Base-by-base conservation (phyloP, 2,888 invertebrate genomes). In the Cordylochernes scorpioides region DNA sequence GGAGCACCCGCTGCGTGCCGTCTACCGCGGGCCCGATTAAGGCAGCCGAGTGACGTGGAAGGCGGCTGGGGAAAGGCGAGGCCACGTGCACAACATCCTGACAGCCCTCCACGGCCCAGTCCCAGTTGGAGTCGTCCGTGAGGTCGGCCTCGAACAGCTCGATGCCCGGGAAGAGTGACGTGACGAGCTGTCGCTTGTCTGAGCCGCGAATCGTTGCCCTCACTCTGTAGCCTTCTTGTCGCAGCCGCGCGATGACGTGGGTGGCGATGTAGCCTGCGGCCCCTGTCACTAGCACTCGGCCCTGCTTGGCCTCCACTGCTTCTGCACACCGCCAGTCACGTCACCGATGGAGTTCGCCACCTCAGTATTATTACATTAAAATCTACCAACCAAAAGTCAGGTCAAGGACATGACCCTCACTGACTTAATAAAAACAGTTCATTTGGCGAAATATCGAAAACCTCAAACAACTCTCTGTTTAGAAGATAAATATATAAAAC, bases 281-380 rank as follows among this genome's bases (percentile, higher is more conserved):
- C 17, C 60, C 60, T 9, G 60, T 61, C 25, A 61, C 60, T 29
- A 61, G 45, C 30, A 60, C 56, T n/a, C n/a, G n/a, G n/a, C n/a
- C n/a, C n/a, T n/a, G n/a, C n/a, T n/a, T n/a, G n/a, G n/a, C n/a
- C n/a, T n/a, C n/a, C n/a, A n/a, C n/a, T n/a, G n/a, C n/a, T n/a
- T n/a, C n/a, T n/a, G n/a, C n/a, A n/a, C n/a, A n/a, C n/a, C n/a
- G n/a, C n/a, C n/a, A n/a, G n/a, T n/a, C n/a, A n/a, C n/a, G n/a
- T n/a, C n/a, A n/a, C n/a, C n/a, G n/a, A n/a, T n/a, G n/a, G n/a
- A n/a, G n/a, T n/a, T n/a, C n/a, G n/a, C n/a, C n/a, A n/a, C n/a
- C n/a, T n/a, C n/a, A n/a, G n/a, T n/a, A n/a, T n/a, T n/a, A n/a
- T n/a, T n/a, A n/a, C n/a, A n/a, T n/a, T n/a, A n/a, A n/a, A n/a